Evolutionary conservation across 2,797 vertebrate genomes (phyloP).

Genomic region (Sebastes dallii): DNA sequence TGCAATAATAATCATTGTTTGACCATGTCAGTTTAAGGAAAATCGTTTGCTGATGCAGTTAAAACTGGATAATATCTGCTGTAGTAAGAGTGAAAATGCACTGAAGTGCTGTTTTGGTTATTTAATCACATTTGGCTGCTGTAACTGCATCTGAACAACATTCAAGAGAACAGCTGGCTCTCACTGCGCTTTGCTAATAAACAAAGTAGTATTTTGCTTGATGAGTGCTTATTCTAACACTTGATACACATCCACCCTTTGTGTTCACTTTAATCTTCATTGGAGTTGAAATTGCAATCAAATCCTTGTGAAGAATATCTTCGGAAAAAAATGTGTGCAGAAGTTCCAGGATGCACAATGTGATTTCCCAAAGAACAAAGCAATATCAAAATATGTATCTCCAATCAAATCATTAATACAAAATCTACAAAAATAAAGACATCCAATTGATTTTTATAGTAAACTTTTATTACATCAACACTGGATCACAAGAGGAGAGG

Average conservation of each 20-base stretch:
- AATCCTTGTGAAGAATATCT: not conserved
- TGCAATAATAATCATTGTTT: constrained; percentile 27
- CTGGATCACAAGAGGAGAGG: no score
- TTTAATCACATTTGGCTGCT: constrained; percentile 52
- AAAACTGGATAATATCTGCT: constrained; percentile 33
- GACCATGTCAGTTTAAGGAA: constrained; percentile 20
- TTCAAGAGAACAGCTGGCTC: constrained; percentile 53
- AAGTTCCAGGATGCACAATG: no score
- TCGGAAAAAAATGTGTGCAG: no score
- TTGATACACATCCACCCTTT: constrained; percentile 10
- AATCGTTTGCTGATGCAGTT: constrained; percentile 16
- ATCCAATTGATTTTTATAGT: no score
- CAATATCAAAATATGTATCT: no score
- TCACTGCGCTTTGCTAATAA: constrained; percentile 52
- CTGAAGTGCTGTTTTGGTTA: constrained; percentile 9
- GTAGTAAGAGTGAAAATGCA: constrained; percentile 36
- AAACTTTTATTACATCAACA: no score
- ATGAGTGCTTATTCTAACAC: constrained; percentile 19
- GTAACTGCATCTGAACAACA: constrained; percentile 32
- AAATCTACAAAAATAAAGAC: no score
- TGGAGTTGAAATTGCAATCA: constrained; percentile 31
- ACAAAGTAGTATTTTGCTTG: constrained; percentile 50
- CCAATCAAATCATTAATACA: no score
- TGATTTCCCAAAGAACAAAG: no score
- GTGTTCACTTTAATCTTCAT: not conserved